Evolutionary conservation across 1,140 invertebrate species (phyloP).

Genomic region (Saccostrea cuccullata): DNA sequence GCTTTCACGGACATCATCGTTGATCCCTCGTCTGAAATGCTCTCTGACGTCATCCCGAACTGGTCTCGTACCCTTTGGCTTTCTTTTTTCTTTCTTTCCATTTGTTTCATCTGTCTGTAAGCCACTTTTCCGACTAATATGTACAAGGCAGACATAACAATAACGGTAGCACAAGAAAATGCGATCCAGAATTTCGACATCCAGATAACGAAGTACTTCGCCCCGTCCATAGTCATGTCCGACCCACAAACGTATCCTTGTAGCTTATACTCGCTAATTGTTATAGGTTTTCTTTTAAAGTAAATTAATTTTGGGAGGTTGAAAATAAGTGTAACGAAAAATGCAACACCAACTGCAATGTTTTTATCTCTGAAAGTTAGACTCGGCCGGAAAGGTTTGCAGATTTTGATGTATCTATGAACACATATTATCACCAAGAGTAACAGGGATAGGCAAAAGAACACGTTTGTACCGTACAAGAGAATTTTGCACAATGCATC

Average conservation of each 20-base stretch:
- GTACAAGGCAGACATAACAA: slow-evolving; percentile 14
- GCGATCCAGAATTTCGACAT: slow-evolving; percentile 1
- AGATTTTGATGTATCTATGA: slow-evolving; percentile 33
- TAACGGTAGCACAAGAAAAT: background rate
- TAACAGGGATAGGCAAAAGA: slow-evolving; percentile 18
- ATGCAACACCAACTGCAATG: background rate
- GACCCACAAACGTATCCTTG: background rate
- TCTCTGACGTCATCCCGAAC: background rate
- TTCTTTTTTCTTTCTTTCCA: slow-evolving; percentile 8
- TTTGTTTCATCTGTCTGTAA: slow-evolving; percentile 31
- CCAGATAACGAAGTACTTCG: background rate
- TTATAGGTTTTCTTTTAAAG: background rate
- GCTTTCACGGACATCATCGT: slow-evolving; percentile 19
- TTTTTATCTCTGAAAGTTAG: background rate
- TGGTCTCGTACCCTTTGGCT: background rate
- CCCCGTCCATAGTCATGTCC: background rate
- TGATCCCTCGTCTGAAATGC: background rate
- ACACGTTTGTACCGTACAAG: slow-evolving; percentile 24
- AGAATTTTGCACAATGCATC: slow-evolving; percentile 3
- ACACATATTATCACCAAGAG: slow-evolving; percentile 20
- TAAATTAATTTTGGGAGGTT: slow-evolving; percentile 16
- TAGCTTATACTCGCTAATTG: background rate
- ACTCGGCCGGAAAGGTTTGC: background rate
- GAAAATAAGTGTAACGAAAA: background rate
- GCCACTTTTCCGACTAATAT: slow-evolving; percentile 10